Evolutionary conservation across 2,888 invertebrate genomes (phyloP).

Genomic region (Tetrapedia diversipes): DNA sequence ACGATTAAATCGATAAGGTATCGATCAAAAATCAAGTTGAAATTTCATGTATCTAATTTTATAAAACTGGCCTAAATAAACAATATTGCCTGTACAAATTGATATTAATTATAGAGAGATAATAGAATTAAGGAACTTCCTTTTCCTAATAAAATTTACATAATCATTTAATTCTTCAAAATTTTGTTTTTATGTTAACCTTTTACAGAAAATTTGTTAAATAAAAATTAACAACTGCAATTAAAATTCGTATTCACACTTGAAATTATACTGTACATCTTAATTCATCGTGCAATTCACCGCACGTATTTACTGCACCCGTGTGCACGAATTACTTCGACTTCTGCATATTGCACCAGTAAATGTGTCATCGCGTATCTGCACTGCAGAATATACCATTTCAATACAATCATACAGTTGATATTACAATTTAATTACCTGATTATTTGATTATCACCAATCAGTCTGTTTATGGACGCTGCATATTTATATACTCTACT

Average conservation of each 20-base stretch:
- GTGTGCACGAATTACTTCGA: conserved; percentile 12
- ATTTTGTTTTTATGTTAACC: background rate
- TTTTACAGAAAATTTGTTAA: background rate
- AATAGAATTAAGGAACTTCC: conserved; percentile 45
- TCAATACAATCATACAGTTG: background rate
- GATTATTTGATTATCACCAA: background rate
- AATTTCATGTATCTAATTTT: conserved; percentile 34
- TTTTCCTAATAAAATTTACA: conserved; percentile 13
- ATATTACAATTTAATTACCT: background rate
- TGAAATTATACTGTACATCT: background rate
- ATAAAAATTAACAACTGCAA: background rate
- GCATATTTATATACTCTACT: background rate
- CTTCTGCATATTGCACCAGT: background rate
- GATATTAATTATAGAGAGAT: conserved; percentile 30
- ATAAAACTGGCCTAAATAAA: conserved; percentile 43
- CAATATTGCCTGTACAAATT: conserved; percentile 26
- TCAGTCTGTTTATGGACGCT: background rate
- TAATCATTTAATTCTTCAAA: background rate
- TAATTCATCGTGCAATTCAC: conserved; percentile 35
- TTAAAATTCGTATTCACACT: background rate
- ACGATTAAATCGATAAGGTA: conserved; percentile 21
- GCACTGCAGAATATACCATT: background rate
- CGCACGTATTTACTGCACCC: conserved; percentile 24
- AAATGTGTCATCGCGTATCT: background rate
- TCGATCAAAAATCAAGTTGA: conserved; percentile 3